phyloP scores from a whole-genome alignment of 2,113 vertebrate genomes.

The Pseudonaja textilis region DNA sequence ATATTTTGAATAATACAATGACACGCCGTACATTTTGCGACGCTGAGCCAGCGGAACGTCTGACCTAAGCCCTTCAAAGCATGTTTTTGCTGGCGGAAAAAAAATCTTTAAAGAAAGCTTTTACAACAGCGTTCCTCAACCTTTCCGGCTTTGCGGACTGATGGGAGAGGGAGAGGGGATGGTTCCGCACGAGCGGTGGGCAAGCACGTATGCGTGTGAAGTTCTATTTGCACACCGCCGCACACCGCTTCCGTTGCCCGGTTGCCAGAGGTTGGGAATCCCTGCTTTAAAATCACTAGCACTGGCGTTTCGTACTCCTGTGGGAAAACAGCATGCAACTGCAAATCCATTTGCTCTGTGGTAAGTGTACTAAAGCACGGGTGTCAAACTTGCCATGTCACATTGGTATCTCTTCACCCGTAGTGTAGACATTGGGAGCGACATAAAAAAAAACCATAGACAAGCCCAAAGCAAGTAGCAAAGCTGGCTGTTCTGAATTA shows the following conservation, averaged over 20 bases:
- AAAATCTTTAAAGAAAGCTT: background rate
- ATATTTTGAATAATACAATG: background rate
- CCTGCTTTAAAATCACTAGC: background rate
- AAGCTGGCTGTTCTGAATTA: slow-evolving; percentile 11
- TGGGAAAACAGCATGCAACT: background rate
- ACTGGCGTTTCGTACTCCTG: background rate
- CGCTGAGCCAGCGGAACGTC: background rate
- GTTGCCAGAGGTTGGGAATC: too few relatives aligned
- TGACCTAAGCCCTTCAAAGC: background rate
- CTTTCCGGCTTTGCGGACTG: too few relatives aligned
- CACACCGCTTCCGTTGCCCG: too few relatives aligned
- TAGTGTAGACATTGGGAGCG: background rate
- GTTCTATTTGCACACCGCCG: too few relatives aligned
- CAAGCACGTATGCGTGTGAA: too few relatives aligned
- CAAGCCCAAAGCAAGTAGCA: background rate
- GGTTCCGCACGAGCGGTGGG: too few relatives aligned
- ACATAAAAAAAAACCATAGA: background rate
- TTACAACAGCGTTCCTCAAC: too few relatives aligned
- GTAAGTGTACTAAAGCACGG: background rate
- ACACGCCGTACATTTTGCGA: background rate
- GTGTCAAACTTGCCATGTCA: too few relatives aligned
- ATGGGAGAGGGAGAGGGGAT: too few relatives aligned
- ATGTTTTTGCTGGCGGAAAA: background rate
- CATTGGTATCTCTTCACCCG: background rate
- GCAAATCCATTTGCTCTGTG: background rate